Base-by-base conservation (phyloP, 2,113 vertebrate species). In the Acrocephalus kingi region DNA sequence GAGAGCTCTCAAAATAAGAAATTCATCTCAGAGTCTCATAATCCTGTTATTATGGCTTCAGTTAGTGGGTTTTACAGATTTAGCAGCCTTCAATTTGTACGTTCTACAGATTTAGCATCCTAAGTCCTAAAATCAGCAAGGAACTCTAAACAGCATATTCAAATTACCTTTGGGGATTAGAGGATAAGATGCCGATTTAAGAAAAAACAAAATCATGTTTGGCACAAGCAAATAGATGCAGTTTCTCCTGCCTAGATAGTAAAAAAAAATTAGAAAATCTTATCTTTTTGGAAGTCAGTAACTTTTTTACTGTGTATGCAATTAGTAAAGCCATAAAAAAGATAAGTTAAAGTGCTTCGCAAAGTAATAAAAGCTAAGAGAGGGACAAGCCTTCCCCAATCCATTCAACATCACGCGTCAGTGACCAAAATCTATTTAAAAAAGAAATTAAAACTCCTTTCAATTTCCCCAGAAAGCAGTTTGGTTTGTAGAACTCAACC, bases 401-500 rank as follows among this genome's bases (percentile, higher is more conserved):
- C 16, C 23, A 62, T 27, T 27, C 35, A 71, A 48, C 6, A n/a
- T 63, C 61, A 85, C 30, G 86, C 7, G 58, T 23, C 13, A 27
- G 10, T 46, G 27, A 93, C 31, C 28, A 48, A 95, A 78, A 93
- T 33, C 49, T 52, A 66, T 63, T 27, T 6, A 12, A 39, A 82
- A 73, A 77, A 39, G 15, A 13, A 1, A 74, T 80, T 89, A 71
- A 30, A 96, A 79, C 79, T 24, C 49, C 37, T 81, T 87, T 94
- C 68, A 13, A 30, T 83, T 94, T 95, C 55, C 62, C 86, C 66
- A 71, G 78, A 94, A 96, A 93, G 76, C 78, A 74, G 86, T 93
- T 72, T 85, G 45, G 72, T 87, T 86, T 67, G 63, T 58, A 85
- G 78, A 87, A 93, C 66, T 75, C 84, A 35, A 82, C 48, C 67